Evolutionary conservation across 2,888 invertebrate species (phyloP).

Genomic region (Melanophora roralis): DNA sequence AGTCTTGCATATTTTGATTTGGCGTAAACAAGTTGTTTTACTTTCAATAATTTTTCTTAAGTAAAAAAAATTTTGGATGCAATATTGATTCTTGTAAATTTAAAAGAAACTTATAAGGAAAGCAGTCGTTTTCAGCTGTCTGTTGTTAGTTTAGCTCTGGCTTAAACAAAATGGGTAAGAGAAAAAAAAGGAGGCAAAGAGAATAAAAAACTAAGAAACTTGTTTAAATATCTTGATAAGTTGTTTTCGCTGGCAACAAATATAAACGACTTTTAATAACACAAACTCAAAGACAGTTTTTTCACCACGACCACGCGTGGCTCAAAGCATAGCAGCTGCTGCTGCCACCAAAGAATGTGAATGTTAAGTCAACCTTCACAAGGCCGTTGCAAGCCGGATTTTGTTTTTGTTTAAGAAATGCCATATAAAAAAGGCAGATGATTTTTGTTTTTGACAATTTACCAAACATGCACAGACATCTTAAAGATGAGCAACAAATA

Average conservation of each 20-base stretch:
- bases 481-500: conserved; percentile 16
- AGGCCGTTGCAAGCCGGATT: conserved; percentile 76
- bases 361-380: conserved; percentile 74
- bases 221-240: conserved; percentile 41
- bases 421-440: conserved; percentile 44
- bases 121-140: conserved; percentile 28
- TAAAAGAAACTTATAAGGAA: conserved; percentile 3
- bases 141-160: conserved; percentile 25
- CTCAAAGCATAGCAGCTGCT: conserved; percentile 32
- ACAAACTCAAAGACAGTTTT: conserved; percentile 32
- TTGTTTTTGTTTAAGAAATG: conserved; percentile 54
- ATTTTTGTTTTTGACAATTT: conserved; percentile 9
- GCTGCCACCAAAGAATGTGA: conserved; percentile 27
- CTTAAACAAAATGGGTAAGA: conserved; percentile 12
- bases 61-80: neutral
- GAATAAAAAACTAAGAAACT: conserved; percentile 32
- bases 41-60: conserved; percentile 28
- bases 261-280: conserved; percentile 50
- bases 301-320: conserved; percentile 48
- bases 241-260: conserved; percentile 53
- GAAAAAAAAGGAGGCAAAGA: conserved; percentile 11
- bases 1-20: conserved; percentile 27
- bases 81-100: neutral
- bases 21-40: conserved; percentile 40
- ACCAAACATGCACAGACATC: conserved; percentile 27